Percentiles rank a stretch among this genome's conserved stretches.
Evolutionary conservation across 64 coral and sea anemone species (phyloP).

Genomic region (Actinia equina): DNA sequence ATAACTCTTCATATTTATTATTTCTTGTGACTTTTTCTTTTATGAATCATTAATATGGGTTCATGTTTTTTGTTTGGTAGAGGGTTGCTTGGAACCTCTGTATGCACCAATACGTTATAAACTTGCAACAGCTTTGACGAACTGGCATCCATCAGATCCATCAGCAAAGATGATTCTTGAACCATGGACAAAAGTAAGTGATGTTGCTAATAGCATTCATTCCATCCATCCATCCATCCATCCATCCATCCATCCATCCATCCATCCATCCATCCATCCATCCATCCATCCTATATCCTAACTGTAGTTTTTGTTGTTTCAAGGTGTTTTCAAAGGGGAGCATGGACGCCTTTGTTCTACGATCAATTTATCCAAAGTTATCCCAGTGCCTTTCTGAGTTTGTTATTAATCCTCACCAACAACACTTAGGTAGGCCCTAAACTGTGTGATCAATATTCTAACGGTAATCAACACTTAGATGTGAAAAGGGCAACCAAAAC

Average conservation of each 20-base stretch:
- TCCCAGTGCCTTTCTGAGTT: slow-evolving; percentile 93
- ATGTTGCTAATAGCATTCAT: too few species aligned
- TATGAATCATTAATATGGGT: not conserved
- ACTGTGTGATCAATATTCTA: not conserved
- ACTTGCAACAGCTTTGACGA: slow-evolving; percentile 80
- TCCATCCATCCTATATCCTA: not conserved
- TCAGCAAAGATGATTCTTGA: slow-evolving; percentile 97
- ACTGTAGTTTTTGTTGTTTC: not conserved
- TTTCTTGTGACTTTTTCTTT: too few species aligned
- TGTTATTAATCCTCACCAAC: slow-evolving; percentile 98
- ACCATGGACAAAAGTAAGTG: slow-evolving; percentile 87
- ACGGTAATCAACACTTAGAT: not conserved
- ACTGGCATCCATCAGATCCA: slow-evolving; percentile 97
- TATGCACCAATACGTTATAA: slow-evolving; percentile 94
- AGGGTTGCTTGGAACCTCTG: slow-evolving; percentile 55
- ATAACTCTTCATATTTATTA: too few species aligned
- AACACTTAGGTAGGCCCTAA: slow-evolving; percentile 75
- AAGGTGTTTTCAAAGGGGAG: slow-evolving; percentile 96
- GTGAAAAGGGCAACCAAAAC: too few species aligned
- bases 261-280: not conserved
- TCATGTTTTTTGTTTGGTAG: not conserved
- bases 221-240: not conserved
- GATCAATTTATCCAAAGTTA: slow-evolving; percentile 89
- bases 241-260: too few species aligned
- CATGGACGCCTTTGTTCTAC: slow-evolving; percentile 96